A percentile compares a stretch with the other conserved stretches of the same genome.
Evolutionary conservation across 2,888 invertebrate species (phyloP).

Genomic region (Isotomurus palustris): DNA sequence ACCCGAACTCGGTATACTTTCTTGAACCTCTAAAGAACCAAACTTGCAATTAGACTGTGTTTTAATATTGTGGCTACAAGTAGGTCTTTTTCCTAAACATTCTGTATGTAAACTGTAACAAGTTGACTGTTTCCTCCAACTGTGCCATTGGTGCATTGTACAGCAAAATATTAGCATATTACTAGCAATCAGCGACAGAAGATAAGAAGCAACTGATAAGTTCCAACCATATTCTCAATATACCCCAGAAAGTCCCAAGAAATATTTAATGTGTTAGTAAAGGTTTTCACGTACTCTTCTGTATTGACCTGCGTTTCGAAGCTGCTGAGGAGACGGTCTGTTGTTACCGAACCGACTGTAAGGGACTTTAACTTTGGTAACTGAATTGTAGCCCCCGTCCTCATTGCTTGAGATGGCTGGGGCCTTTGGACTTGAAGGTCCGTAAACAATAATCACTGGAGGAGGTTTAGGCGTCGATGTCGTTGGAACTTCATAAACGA

Average conservation of each 20-base stretch:
- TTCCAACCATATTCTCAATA: too few species aligned
- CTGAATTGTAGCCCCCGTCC: not conserved
- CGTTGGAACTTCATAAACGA: not conserved
- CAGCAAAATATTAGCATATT: too few species aligned
- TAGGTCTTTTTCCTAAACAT: too few species aligned
- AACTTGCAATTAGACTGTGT: too few species aligned
- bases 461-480: not conserved
- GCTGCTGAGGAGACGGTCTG: not conserved
- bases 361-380: too few species aligned
- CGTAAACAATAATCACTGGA: slow-evolving; percentile 4
- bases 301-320: slow-evolving; percentile 22
- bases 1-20: not conserved
- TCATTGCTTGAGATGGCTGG: not conserved
- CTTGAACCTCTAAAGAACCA: slow-evolving; percentile 2
- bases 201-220: too few species aligned
- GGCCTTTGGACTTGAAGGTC: not conserved
- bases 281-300: slow-evolving; percentile 26
- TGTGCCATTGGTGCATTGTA: too few species aligned
- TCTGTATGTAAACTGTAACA: too few species aligned
- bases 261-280: slow-evolving; percentile 27
- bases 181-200: too few species aligned
- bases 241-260: not conserved
- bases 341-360: not conserved
- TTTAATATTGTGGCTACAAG: too few species aligned
- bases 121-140: too few species aligned